These are phyloP conservation scores for Platycheirus albimanus DNA, from an alignment of 2,888 invertebrate genomes.

Conservation along the genomic window DNA sequence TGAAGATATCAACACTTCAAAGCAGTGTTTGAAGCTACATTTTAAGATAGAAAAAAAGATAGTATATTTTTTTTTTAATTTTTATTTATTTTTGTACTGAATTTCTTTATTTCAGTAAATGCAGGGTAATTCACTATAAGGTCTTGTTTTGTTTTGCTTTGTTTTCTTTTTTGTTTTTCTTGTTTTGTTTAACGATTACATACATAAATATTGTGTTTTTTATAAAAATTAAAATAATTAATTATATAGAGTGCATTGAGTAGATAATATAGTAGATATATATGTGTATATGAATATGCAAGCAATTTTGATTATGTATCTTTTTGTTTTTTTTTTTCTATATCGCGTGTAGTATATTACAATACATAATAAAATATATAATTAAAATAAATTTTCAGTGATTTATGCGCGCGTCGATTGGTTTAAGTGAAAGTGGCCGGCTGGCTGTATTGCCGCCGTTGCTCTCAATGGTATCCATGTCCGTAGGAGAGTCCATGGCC, in stretches of 20 bases:
- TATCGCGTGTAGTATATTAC: constrained; percentile 34
- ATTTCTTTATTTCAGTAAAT: constrained; percentile 82
- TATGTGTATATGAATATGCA: constrained; percentile 22
- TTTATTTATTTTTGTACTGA: constrained; percentile 82
- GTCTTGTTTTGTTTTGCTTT: constrained; percentile 65
- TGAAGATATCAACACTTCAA: neutral
- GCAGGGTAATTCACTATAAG: constrained; percentile 78
- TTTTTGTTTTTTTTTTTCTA: neutral
- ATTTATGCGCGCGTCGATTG: constrained; percentile 25
- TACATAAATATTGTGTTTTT: constrained; percentile 56
- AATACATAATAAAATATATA: constrained; percentile 4
- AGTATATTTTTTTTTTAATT: constrained; percentile 28
- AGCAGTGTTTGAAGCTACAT: too few species aligned
- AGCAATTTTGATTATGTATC: constrained; percentile 40
- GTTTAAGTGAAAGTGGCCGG: constrained; percentile 18
- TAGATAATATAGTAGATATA: constrained; percentile 19
- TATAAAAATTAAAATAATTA: constrained; percentile 55
- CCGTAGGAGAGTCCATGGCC: constrained; percentile 75
- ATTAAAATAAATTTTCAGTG: constrained; percentile 43
- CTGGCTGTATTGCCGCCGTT: constrained; percentile 51
- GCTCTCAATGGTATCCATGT: constrained; percentile 75
- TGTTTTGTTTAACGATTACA: constrained; percentile 57
- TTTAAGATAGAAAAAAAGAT: neutral
- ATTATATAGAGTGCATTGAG: constrained; percentile 51
- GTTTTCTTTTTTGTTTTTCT: constrained; percentile 7